phyloP scores from a whole-genome alignment of 2,113 vertebrate species.

The Hassar affinis region DNA sequence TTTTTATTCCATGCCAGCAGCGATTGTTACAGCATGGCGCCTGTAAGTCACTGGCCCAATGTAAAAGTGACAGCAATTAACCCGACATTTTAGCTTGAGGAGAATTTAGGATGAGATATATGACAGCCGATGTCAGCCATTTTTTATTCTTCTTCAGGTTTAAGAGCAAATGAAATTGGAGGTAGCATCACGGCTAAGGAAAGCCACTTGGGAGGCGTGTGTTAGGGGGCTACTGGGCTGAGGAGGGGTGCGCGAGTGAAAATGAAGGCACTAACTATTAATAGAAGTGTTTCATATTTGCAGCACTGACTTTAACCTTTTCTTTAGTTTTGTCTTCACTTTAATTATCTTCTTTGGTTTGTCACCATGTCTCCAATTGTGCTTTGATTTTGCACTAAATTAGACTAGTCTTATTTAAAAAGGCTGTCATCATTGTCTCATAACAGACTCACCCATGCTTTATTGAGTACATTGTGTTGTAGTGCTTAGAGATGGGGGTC shows the following conservation, averaged over 20 bases:
- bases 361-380: background rate
- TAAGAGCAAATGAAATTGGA: slow-evolving; percentile 93
- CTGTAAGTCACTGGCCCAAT: slow-evolving; percentile 86
- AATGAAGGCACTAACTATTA: slow-evolving; percentile 89
- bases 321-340: slow-evolving; percentile 50
- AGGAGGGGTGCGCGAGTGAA: slow-evolving; percentile 64
- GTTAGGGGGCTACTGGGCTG: slow-evolving; percentile 13
- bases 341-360: slow-evolving; percentile 11
- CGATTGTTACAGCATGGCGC: slow-evolving; percentile 38
- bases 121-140: slow-evolving; percentile 98
- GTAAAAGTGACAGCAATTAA: slow-evolving; percentile 99
- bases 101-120: slow-evolving; percentile 96
- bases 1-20: slow-evolving; percentile 19
- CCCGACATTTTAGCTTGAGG: slow-evolving; percentile 98
- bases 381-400: background rate
- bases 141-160: slow-evolving; percentile 73
- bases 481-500: slow-evolving; percentile 16
- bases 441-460: slow-evolving; percentile 23
- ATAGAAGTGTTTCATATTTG: slow-evolving; percentile 86
- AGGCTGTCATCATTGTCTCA: slow-evolving; percentile 30
- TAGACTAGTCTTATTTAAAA: slow-evolving; percentile 30
- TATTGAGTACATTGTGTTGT: background rate
- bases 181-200: slow-evolving; percentile 80
- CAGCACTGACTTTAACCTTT: slow-evolving; percentile 83
- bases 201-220: slow-evolving; percentile 88